These are phyloP conservation scores for Poeciliopsis turneri DNA, from an alignment of 2,797 vertebrate species.

Conservation along the genomic window DNA sequence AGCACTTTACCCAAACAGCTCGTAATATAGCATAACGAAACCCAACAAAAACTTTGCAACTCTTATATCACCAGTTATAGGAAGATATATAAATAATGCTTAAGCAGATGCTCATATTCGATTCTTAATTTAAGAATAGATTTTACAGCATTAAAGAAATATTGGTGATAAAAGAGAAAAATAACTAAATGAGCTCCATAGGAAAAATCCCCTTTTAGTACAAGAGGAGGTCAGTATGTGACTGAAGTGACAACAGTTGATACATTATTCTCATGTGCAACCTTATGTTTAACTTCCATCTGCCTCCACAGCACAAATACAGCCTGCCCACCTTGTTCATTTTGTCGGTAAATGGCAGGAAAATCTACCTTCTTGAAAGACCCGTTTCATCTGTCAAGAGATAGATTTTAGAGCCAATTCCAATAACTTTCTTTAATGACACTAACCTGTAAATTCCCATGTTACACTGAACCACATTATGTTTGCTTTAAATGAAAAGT, in stretches of 20 bases:
- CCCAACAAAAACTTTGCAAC: background rate
- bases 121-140: slow-evolving; percentile 52
- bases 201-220: slow-evolving; percentile 3
- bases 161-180: slow-evolving; percentile 14
- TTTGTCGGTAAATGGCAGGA: background rate
- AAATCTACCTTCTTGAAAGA: slow-evolving; percentile 2
- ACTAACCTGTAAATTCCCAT: slow-evolving; percentile 11
- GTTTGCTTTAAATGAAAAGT: slow-evolving; percentile 27
- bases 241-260: slow-evolving; percentile 27
- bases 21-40: background rate
- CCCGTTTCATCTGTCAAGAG: slow-evolving; percentile 24
- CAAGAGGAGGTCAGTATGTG: background rate
- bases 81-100: slow-evolving; percentile 9
- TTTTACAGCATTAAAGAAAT: slow-evolving; percentile 36
- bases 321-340: slow-evolving; percentile 11
- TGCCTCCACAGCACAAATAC: slow-evolving; percentile 1
- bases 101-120: slow-evolving; percentile 40
- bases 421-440: slow-evolving; percentile 21
- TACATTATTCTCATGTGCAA: slow-evolving; percentile 28
- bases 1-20: background rate
- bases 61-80: background rate
- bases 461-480: slow-evolving; percentile 20
- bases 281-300: slow-evolving; percentile 37
- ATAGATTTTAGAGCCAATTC: slow-evolving; percentile 36
- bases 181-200: slow-evolving; percentile 9